These are phyloP conservation scores for Pteronotus mesoamericanus DNA, from an alignment of 2,797 vertebrate genomes.

Conservation along the genomic window DNA sequence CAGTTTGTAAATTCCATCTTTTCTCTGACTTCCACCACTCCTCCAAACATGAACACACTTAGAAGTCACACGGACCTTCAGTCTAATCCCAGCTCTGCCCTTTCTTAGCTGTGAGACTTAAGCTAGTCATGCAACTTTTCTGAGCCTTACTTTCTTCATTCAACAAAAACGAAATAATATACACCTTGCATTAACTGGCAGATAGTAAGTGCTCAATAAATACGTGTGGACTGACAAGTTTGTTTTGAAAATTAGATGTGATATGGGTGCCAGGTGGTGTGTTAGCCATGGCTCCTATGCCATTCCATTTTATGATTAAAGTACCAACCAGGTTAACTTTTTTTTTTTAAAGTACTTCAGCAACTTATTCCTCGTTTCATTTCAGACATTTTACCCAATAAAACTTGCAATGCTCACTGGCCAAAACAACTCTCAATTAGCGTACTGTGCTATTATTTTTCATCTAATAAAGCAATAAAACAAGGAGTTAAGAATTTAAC, in stretches of 20 bases:
- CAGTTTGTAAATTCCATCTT: background rate
- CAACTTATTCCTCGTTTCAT: conserved; percentile 48
- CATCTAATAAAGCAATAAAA: conserved; percentile 28
- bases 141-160: background rate
- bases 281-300: background rate
- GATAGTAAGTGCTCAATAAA: background rate
- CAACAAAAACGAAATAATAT: background rate
- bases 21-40: background rate
- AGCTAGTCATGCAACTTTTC: background rate
- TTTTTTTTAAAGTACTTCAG: conserved; percentile 16
- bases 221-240: background rate
- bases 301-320: conserved; percentile 54
- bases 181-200: background rate
- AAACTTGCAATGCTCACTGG: conserved; percentile 37
- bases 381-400: conserved; percentile 25
- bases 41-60: background rate
- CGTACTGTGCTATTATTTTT: conserved; percentile 48
- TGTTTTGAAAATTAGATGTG: background rate
- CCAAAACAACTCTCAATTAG: conserved; percentile 56
- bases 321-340: conserved; percentile 53
- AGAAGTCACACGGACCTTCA: background rate
- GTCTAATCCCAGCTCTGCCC: background rate
- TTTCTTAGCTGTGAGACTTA: background rate
- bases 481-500: background rate
- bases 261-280: background rate